Evolutionary conservation across 2,113 vertebrate species (phyloP), one percentile per base, ranked within the genome.

Genomic region (Prunella fulvescens): DNA sequence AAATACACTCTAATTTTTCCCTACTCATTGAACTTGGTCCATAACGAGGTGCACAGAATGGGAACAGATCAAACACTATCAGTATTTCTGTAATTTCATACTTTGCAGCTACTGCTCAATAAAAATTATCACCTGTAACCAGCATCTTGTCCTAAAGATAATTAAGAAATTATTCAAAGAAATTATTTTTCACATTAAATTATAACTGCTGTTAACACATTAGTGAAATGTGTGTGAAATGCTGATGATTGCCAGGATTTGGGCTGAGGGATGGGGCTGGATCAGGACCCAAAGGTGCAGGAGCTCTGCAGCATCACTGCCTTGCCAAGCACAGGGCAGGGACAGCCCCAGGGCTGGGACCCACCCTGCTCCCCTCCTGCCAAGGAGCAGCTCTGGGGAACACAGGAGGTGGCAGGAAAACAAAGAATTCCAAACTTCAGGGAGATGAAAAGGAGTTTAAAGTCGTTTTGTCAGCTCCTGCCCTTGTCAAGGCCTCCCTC

Each of bases 351-450:
- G 10, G 22, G 28, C 12, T 42, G 42, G 3, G 44, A 10, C 10
- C 19, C 31, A 22, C 8, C 4, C 7, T 0, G 15, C 39, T 29
- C 48, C 6, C 19, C 8, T 15, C 33, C 54, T n/a, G 19, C 76
- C 40, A 13, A 3, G 3, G 16, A 22, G 12, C 47, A 37, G 42
- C 33, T 60, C 71, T 1, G 3, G 12, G 2, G 12, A 51, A 6
- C 57, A 45, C 0, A 0, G 7, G 16, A 60, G 28, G 10, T 2
- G 0, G 8, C 18, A 82, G n/a, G 22, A 25, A 26, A 44, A 12
- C 4, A 25, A 18, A 40, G 16, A 53, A 45, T 1, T 9, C 64
- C n/a, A 12, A 2, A 22, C 57, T 9, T 33, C 3, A 4, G n/a
- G 12, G 12, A 61, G n/a, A 19, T 35, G 31, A 18, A 66, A 74